phyloP scores from a whole-genome alignment of 2,797 vertebrate species.

The Rhinogobio ventralis region DNA sequence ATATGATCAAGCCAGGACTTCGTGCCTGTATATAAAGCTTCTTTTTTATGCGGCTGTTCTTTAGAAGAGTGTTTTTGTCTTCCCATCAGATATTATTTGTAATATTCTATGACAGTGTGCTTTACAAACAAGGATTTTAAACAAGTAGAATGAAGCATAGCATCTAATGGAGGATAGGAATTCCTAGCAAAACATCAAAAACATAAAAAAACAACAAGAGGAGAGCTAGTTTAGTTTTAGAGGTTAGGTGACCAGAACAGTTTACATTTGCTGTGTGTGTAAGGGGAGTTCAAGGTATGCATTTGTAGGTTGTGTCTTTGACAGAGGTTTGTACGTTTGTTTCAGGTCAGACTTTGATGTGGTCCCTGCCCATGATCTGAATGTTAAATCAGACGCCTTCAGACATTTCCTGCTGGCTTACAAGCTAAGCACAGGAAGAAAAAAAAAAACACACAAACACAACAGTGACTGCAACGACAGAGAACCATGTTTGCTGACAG shows the following conservation, averaged over 20 bases:
- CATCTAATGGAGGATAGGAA: background rate
- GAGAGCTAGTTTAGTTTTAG: background rate
- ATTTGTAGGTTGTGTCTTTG: slow-evolving; percentile 16
- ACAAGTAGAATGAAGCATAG: background rate
- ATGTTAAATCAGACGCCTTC: slow-evolving; percentile 13
- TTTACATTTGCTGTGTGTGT: background rate
- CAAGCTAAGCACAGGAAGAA: background rate
- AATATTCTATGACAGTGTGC: background rate
- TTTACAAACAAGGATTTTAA: slow-evolving; percentile 3
- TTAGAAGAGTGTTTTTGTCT: background rate
- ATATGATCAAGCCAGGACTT: slow-evolving; percentile 35
- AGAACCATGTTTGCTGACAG: slow-evolving; percentile 18
- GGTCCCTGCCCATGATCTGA: slow-evolving; percentile 24
- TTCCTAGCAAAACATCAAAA: background rate
- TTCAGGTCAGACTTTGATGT: slow-evolving; percentile 48
- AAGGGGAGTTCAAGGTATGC: background rate
- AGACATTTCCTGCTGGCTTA: slow-evolving; percentile 47
- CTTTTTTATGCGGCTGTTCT: background rate
- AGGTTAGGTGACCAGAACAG: background rate
- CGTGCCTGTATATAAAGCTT: background rate
- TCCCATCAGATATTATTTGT: background rate
- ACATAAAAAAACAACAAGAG: background rate
- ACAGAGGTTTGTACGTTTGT: slow-evolving; percentile 29
- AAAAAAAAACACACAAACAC: background rate
- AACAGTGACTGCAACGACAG: background rate